phyloP scores from a whole-genome alignment of 2,113 vertebrate species.

The Acinonyx jubatus region DNA sequence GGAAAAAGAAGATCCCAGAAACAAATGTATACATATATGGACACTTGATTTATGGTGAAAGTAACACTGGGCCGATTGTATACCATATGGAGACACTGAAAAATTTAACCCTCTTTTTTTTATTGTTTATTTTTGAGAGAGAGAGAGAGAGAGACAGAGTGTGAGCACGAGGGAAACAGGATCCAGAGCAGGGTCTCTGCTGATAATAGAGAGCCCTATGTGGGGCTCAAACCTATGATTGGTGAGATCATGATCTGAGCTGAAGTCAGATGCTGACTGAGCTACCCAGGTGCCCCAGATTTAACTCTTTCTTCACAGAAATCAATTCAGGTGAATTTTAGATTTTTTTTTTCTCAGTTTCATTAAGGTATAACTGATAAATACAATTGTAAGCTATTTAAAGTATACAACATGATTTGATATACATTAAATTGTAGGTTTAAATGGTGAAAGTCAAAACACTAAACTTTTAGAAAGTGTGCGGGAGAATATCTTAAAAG shows the following conservation, averaged over 20 bases:
- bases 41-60: neutral
- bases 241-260: too few relatives aligned
- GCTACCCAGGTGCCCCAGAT: neutral
- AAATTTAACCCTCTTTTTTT: neutral
- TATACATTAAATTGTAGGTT: neutral
- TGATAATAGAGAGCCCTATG: too few relatives aligned
- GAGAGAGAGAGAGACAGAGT: too few relatives aligned
- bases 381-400: neutral
- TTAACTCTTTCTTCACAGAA: neutral
- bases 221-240: too few relatives aligned
- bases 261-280: too few relatives aligned
- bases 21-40: neutral
- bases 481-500: neutral
- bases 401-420: neutral
- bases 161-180: too few relatives aligned
- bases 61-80: neutral
- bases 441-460: constrained; percentile 1
- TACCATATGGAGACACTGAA: neutral
- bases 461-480: neutral
- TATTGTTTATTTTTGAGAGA: too few relatives aligned
- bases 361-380: neutral
- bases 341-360: neutral
- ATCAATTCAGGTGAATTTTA: neutral
- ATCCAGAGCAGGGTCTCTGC: too few relatives aligned
- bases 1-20: neutral